A percentile compares a stretch with the other conserved stretches of the same genome.
phyloP scores from a whole-genome alignment of 2,888 invertebrate species.

The Megalurothrips usitatus region DNA sequence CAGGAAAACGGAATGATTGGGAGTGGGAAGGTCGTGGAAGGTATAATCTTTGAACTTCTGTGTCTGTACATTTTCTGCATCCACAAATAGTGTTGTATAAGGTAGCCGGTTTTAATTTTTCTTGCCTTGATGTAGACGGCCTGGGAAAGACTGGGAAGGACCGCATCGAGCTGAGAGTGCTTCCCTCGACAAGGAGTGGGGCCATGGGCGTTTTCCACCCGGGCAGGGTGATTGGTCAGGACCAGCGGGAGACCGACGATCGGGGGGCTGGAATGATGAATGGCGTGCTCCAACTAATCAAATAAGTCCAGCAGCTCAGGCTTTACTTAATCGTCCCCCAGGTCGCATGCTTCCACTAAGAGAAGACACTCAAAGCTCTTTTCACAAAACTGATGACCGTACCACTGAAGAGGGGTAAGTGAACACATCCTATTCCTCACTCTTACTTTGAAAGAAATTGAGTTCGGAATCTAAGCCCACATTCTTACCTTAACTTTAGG shows the following conservation, averaged over 20 bases:
- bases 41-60: conserved; percentile 19
- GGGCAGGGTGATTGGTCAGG: conserved; percentile 33
- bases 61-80: neutral
- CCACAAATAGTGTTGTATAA: no score
- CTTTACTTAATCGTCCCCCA: neutral
- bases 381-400: neutral
- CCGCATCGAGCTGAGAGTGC: conserved; percentile 29
- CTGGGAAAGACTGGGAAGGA: conserved; percentile 35
- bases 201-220: conserved; percentile 29
- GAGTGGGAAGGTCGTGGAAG: conserved; percentile 38
- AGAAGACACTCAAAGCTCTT: neutral
- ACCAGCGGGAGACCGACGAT: neutral
- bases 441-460: neutral
- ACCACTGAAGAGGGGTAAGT: neutral
- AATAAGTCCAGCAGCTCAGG: neutral
- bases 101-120: neutral
- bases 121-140: conserved; percentile 30
- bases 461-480: neutral
- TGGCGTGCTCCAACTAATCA: neutral
- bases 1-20: conserved; percentile 36
- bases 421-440: neutral
- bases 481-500: neutral
- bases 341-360: neutral
- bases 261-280: conserved; percentile 2
- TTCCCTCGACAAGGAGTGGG: conserved; percentile 35